A percentile compares a stretch with the other conserved stretches of the same genome.
Conservation (phyloP, 2,797 vertebrate genomes). For the Zalophus californianus region DNA sequence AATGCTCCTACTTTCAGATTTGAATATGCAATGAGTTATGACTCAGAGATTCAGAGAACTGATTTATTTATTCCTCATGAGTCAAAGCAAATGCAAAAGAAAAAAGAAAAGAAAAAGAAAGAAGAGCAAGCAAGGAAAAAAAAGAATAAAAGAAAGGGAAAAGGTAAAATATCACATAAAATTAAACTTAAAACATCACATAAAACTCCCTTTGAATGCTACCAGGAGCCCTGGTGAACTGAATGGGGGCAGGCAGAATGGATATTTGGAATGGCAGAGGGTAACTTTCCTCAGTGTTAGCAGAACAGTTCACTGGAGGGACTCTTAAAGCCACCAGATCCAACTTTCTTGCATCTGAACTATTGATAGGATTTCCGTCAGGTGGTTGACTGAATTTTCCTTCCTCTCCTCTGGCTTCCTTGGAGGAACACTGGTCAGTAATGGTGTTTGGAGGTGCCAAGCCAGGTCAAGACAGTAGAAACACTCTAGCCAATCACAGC, state of each 20-base stretch:
- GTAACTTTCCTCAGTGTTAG: background rate
- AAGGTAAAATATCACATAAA: background rate
- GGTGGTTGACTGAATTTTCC: background rate
- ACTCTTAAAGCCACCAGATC: background rate
- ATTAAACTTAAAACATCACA: slow-evolving; percentile 26
- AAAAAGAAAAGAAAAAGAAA: background rate
- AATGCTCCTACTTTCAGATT: slow-evolving; percentile 40
- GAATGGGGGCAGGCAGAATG: background rate
- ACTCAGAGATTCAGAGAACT: slow-evolving; percentile 46
- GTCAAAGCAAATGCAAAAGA: slow-evolving; percentile 20
- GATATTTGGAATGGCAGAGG: background rate
- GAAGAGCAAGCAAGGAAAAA: background rate
- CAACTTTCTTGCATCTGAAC: background rate
- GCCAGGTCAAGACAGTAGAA: background rate
- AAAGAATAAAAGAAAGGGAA: background rate
- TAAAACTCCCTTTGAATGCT: slow-evolving; percentile 10
- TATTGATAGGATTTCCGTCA: background rate
- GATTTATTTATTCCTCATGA: slow-evolving; percentile 47
- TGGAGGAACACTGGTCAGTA: background rate
- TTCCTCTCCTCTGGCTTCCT: background rate
- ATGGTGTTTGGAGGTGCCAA: background rate
- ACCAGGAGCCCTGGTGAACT: background rate
- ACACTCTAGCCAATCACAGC: background rate
- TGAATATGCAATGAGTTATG: slow-evolving; percentile 23
- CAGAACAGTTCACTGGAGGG: background rate